Evolutionary conservation across 2,888 invertebrate species (phyloP).

Genomic region (Rhamphomyia laevipes): DNA sequence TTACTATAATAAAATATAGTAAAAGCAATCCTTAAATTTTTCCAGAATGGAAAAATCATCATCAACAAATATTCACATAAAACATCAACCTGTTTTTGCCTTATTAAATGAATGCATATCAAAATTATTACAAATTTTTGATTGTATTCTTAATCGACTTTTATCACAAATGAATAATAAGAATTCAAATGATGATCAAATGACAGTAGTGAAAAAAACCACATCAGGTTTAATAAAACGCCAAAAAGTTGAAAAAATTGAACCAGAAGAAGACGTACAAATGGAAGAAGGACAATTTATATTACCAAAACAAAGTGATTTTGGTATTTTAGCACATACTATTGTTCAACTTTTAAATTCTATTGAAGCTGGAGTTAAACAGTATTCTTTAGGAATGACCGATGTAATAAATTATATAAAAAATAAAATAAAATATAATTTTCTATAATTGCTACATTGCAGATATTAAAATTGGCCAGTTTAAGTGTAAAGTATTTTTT

Average conservation of each 20-base stretch:
- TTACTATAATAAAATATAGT: background rate
- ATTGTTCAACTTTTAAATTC: constrained; percentile 52
- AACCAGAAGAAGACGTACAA: constrained; percentile 1
- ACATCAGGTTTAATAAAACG: constrained; percentile 5
- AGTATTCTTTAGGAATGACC: constrained; percentile 47
- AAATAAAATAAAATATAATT: background rate
- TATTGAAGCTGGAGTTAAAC: constrained; percentile 48
- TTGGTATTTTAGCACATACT: constrained; percentile 36
- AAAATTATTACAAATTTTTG: constrained; percentile 32
- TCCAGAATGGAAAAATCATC: constrained; percentile 28
- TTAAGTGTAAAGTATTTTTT: constrained; percentile 68
- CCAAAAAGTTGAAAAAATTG: constrained; percentile 10
- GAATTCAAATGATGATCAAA: constrained; percentile 15
- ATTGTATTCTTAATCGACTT: constrained; percentile 27
- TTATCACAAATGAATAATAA: constrained; percentile 24
- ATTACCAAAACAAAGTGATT: constrained; percentile 14
- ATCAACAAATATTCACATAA: constrained; percentile 19
- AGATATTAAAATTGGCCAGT: constrained; percentile 51
- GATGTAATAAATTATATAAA: constrained; percentile 36
- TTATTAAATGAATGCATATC: constrained; percentile 30
- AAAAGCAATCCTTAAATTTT: too few species aligned
- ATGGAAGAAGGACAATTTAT: constrained; percentile 1
- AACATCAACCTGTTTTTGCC: constrained; percentile 23
- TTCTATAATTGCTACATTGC: background rate
- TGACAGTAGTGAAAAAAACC: constrained; percentile 16